Evolutionary conservation across 2,888 invertebrate genomes (phyloP), one percentile per base, ranked within the genome.

Genomic region (Phania funesta): DNA sequence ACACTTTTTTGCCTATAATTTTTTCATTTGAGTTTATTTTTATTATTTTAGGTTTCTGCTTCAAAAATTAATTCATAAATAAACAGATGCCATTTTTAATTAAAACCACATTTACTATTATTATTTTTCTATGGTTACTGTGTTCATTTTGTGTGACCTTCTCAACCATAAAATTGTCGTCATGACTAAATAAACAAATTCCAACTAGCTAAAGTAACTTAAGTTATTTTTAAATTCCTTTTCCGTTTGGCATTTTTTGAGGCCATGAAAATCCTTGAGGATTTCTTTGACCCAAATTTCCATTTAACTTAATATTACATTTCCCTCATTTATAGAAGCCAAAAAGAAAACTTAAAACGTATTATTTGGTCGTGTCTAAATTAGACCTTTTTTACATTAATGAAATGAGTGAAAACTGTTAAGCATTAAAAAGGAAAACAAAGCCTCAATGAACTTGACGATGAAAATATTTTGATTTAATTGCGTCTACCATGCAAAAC

Each of bases 381-480:
- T 62, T 22, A 38, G 3, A 38, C 44, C 35, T 22, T 54, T 64
- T 65, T 22, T 50, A 29, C 16, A 3, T 18, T n/a, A 20, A 2
- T 44, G 4, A 18, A 70, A 58, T 7, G 7, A n/a, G 44, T 6
- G n/a, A 16, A 50, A 62, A 54, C 35, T 50, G 32, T 60, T 9
- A 9, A 70, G 20, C 1, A 58, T 20, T 18, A 38, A 48, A 70
- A 65, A 22, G 2, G 44, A 64, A 60, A 80, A 41, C 50, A 71
- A 84, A 81, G 73, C 78, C 83, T 83, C 83, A 81, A 83, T 85
- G 85, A 85, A 85, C 81, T 85, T 85, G 83, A 74, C 75, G 79
- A 78, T 75, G 70, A 82, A 84, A 79, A 71, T 83, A 77, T 83
- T 85, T 80, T 85, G 86, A 85, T 85, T 85, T 85, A 86, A 86